A percentile compares a stretch with the other conserved stretches of the same genome.
Evolutionary conservation across 2,113 vertebrate genomes (phyloP).

Genomic region (Indicator maculatus): DNA sequence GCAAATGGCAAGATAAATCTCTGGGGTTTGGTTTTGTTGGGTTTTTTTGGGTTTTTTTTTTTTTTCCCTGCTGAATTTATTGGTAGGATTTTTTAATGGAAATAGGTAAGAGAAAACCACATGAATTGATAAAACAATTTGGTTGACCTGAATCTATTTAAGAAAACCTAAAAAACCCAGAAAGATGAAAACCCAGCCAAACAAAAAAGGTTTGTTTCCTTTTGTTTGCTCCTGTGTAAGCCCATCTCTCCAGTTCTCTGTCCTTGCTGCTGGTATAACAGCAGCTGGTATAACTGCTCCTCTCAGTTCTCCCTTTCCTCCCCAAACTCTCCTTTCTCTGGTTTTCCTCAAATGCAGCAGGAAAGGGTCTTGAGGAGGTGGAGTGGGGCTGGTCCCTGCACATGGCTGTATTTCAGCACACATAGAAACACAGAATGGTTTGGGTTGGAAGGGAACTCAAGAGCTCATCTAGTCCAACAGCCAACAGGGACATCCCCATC

Average conservation of each 20-base stretch:
- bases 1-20: not conserved
- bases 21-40: no score
- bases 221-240: not conserved
- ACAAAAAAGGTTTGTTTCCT: not conserved
- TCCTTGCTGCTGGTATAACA: not conserved
- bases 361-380: not conserved
- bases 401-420: accelerated
- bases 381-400: not conserved
- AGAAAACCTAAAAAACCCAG: no score
- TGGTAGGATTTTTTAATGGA: not conserved
- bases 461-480: no score
- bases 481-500: no score
- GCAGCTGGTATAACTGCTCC: no score
- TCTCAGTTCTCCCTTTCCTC: not conserved
- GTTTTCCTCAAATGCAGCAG: not conserved
- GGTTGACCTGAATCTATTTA: not conserved
- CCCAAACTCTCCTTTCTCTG: not conserved
- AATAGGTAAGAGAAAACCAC: not conserved
- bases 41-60: no score
- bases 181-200: not conserved
- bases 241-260: not conserved
- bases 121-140: not conserved
- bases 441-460: no score
- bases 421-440: no score
- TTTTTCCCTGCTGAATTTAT: accelerated